phyloP scores from a whole-genome alignment of 2,888 invertebrate species.

The Bellardia bayeri region DNA sequence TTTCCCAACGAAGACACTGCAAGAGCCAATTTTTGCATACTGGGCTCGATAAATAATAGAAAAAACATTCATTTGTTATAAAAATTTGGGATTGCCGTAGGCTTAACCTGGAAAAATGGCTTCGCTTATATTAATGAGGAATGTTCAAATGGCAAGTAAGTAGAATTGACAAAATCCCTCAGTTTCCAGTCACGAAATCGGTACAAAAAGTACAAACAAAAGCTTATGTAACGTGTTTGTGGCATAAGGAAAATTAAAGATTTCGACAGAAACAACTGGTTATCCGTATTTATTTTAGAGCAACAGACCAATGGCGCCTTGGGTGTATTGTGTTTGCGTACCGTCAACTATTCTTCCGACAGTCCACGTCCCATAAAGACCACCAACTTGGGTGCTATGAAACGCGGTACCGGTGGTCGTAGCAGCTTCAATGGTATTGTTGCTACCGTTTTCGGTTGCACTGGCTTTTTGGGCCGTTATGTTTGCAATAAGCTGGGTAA shows the following conservation, averaged over 20 bases:
- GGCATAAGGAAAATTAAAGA: slow-evolving; percentile 47
- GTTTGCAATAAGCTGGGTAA: slow-evolving; percentile 96
- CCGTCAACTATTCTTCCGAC: slow-evolving; percentile 79
- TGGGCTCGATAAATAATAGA: background rate
- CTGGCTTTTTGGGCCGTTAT: slow-evolving; percentile 95
- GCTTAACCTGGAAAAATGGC: slow-evolving; percentile 77
- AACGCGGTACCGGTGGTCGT: slow-evolving; percentile 95
- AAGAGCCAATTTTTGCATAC: slow-evolving; percentile 21
- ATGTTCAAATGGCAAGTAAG: slow-evolving; percentile 82
- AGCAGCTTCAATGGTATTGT: slow-evolving; percentile 98
- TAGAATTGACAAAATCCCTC: slow-evolving; percentile 50
- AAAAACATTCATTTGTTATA: slow-evolving; percentile 31
- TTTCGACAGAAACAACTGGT: background rate
- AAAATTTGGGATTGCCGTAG: slow-evolving; percentile 31
- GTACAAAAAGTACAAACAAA: slow-evolving; percentile 43
- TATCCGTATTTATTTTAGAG: slow-evolving; percentile 60
- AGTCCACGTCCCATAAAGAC: slow-evolving; percentile 83
- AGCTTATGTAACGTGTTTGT: slow-evolving; percentile 77
- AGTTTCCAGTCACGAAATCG: background rate
- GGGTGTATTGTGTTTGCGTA: slow-evolving; percentile 81
- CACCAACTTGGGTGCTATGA: slow-evolving; percentile 88
- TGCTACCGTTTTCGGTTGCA: slow-evolving; percentile 98
- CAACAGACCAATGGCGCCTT: slow-evolving; percentile 80
- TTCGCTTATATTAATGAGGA: slow-evolving; percentile 81
- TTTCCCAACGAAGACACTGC: slow-evolving; percentile 16